Percentiles rank a stretch among this genome's conserved stretches.
phyloP scores from a whole-genome alignment of 2,888 invertebrate genomes.

The Timema podura region DNA sequence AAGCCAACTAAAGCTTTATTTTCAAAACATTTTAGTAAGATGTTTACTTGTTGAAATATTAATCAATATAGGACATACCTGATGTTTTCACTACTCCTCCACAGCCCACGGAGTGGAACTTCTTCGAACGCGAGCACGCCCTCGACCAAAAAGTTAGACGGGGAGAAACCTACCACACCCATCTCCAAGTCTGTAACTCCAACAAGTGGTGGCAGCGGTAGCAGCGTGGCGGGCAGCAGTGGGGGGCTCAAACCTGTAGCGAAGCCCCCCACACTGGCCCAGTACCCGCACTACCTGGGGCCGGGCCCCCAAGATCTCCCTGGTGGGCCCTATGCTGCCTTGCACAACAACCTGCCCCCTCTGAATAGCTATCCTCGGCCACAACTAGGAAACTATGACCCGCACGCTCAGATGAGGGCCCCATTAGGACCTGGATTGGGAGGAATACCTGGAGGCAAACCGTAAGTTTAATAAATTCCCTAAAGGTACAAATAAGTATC shows the following conservation, averaged over 20 bases:
- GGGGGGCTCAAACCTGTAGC: slow-evolving; percentile 51
- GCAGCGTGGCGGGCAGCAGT: slow-evolving; percentile 52
- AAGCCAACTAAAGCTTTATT: too few relatives aligned
- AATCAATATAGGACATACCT: too few relatives aligned
- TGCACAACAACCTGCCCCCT: slow-evolving; percentile 60
- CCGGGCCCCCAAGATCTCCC: slow-evolving; percentile 55
- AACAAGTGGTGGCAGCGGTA: slow-evolving; percentile 58
- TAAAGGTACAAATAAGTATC: too few relatives aligned
- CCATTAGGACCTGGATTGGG: slow-evolving; percentile 53
- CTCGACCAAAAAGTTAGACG: slow-evolving; percentile 77
- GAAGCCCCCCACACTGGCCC: slow-evolving; percentile 49
- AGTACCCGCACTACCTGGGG: slow-evolving; percentile 61
- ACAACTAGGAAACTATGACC: slow-evolving; percentile 62
- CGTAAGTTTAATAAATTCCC: slow-evolving; percentile 57
- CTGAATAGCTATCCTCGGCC: slow-evolving; percentile 64
- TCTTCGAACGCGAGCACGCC: slow-evolving; percentile 90
- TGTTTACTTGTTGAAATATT: too few relatives aligned
- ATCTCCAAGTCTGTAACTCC: slow-evolving; percentile 88
- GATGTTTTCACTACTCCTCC: slow-evolving; percentile 28
- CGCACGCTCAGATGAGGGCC: slow-evolving; percentile 63
- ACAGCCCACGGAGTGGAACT: slow-evolving; percentile 69
- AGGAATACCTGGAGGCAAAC: slow-evolving; percentile 71
- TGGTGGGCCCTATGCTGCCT: slow-evolving; percentile 53
- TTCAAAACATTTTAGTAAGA: too few relatives aligned
- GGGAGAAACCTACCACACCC: slow-evolving; percentile 84